Percentiles rank a stretch among this genome's conserved stretches.
These are phyloP conservation scores for Terrapene triunguis DNA, from an alignment of 2,113 vertebrate genomes.

Conservation along the genomic window DNA sequence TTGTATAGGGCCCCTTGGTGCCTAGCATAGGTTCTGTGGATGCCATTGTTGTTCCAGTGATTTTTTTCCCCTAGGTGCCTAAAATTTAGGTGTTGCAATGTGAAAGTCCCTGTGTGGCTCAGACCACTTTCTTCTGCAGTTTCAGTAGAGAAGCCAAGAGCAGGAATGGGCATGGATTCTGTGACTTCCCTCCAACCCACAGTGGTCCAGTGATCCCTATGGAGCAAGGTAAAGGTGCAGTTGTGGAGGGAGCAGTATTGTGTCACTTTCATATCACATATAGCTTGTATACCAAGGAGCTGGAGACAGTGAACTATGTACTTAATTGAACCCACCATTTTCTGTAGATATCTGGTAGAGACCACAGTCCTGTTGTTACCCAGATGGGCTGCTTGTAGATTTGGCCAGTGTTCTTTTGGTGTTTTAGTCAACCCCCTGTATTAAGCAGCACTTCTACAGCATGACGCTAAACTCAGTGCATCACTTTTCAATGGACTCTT, in stretches of 20 bases:
- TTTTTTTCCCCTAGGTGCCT: too few relatives aligned
- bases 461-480: fast-evolving
- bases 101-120: too few relatives aligned
- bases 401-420: not conserved
- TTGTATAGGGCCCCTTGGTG: too few relatives aligned
- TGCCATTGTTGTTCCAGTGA: too few relatives aligned
- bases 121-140: not conserved
- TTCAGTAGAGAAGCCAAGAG: not conserved
- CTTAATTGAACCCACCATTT: too few relatives aligned
- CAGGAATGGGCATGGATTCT: not conserved
- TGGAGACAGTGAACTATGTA: not conserved
- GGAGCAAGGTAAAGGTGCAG: not conserved
- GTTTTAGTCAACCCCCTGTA: fast-evolving
- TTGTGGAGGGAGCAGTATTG: not conserved
- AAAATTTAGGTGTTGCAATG: too few relatives aligned
- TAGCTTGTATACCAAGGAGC: not conserved
- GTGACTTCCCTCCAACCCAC: not conserved
- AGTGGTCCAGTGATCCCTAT: not conserved
- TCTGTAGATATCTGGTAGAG: fast-evolving
- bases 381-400: not conserved
- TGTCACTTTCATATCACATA: too few relatives aligned
- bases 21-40: too few relatives aligned
- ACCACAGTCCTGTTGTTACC: not conserved
- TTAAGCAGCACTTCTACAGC: fast-evolving
- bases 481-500: not conserved